Percentiles rank a stretch among this genome's conserved stretches.
These are phyloP conservation scores for Melanostoma scalare DNA, from an alignment of 2,888 invertebrate species.

Conservation along the genomic window DNA sequence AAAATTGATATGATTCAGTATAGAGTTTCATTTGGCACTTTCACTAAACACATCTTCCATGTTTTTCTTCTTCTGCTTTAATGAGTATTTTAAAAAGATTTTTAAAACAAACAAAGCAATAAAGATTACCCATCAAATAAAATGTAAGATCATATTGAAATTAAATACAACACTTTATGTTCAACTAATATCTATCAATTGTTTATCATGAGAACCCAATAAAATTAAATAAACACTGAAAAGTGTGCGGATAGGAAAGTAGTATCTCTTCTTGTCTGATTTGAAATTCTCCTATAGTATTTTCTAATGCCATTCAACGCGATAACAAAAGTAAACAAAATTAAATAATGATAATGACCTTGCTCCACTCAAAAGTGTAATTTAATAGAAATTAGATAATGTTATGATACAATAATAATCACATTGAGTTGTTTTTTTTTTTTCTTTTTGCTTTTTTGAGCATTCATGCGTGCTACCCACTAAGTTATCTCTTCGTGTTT, in stretches of 20 bases:
- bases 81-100: too few species aligned
- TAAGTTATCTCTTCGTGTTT: not conserved
- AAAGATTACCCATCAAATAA: too few species aligned
- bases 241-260: not conserved
- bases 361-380: constrained; percentile 52
- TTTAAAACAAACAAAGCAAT: too few species aligned
- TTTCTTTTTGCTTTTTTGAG: too few species aligned
- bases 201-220: not conserved
- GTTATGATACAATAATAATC: constrained; percentile 26
- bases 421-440: constrained; percentile 5
- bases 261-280: not conserved
- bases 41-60: too few species aligned
- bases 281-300: constrained; percentile 5
- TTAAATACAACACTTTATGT: too few species aligned
- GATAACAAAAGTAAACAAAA: constrained; percentile 23
- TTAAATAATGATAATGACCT: constrained; percentile 50
- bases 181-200: too few species aligned
- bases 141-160: too few species aligned
- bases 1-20: too few species aligned
- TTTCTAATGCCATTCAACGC: constrained; percentile 2
- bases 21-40: too few species aligned
- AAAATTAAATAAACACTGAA: not conserved
- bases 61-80: too few species aligned
- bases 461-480: constrained; percentile 5
- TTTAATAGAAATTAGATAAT: constrained; percentile 48